Evolutionary conservation across 1,140 invertebrate genomes (phyloP).

Genomic region (Amphibalanus amphitrite): DNA sequence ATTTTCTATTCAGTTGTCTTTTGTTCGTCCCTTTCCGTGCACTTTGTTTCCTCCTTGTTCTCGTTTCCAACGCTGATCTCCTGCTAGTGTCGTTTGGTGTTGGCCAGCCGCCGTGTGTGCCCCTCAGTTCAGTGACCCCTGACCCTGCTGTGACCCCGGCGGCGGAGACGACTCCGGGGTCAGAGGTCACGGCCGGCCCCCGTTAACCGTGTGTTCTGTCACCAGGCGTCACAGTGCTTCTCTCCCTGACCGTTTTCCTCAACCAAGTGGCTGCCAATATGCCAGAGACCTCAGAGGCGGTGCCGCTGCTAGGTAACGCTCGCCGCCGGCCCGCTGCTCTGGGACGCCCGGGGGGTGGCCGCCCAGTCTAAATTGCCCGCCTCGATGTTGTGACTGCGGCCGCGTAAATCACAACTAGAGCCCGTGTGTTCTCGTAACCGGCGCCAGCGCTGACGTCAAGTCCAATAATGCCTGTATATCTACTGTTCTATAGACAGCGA

Average conservation of each 20-base stretch:
- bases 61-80: too few relatives aligned
- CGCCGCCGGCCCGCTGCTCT: neutral
- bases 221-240: slow-evolving; percentile 47
- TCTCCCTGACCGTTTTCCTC: slow-evolving; percentile 53
- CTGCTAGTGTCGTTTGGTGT: too few relatives aligned
- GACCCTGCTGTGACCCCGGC: too few relatives aligned
- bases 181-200: too few relatives aligned
- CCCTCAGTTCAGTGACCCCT: too few relatives aligned
- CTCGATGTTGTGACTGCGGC: neutral
- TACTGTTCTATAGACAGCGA: neutral
- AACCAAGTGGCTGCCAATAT: slow-evolving; percentile 44
- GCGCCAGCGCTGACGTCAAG: too few relatives aligned
- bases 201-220: neutral
- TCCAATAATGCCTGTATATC: neutral
- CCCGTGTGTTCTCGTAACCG: too few relatives aligned
- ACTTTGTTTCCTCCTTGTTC: too few relatives aligned
- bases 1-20: too few relatives aligned
- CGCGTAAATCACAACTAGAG: neutral
- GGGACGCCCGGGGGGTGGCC: neutral
- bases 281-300: slow-evolving; percentile 48
- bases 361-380: neutral
- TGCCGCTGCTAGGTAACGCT: slow-evolving; percentile 71
- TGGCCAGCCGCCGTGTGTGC: too few relatives aligned
- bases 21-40: too few relatives aligned
- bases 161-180: too few relatives aligned